Conservation (phyloP, 1,140 invertebrate genomes). For the Venturia canescens region DNA sequence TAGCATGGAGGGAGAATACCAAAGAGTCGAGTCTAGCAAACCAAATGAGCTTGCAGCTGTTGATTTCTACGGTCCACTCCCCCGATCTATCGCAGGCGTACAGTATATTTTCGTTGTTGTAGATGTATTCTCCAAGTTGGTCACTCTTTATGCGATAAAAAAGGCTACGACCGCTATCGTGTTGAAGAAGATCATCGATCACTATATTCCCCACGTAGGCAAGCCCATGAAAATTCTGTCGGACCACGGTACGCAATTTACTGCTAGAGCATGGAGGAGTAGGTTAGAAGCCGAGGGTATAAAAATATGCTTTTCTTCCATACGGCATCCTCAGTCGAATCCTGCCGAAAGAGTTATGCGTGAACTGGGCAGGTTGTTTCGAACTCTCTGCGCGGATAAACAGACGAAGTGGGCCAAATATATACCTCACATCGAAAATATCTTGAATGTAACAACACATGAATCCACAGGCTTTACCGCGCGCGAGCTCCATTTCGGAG, state of each 20-base stretch:
- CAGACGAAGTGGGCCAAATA: slow-evolving; percentile 39
- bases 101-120: slow-evolving; percentile 20
- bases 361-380: slow-evolving; percentile 25
- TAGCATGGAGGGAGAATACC: slow-evolving; percentile 34
- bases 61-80: slow-evolving; percentile 35
- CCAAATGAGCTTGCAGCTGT: slow-evolving; percentile 59
- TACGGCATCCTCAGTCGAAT: slow-evolving; percentile 39
- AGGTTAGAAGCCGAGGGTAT: neutral
- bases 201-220: neutral
- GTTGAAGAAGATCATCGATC: neutral
- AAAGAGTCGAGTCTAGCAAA: slow-evolving; percentile 44
- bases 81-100: neutral
- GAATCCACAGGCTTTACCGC: slow-evolving; percentile 29
- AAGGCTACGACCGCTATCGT: neutral
- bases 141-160: slow-evolving; percentile 5
- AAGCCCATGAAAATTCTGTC: neutral
- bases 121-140: slow-evolving; percentile 25
- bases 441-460: slow-evolving; percentile 42
- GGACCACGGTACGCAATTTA: neutral
- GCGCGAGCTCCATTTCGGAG: slow-evolving; percentile 46
- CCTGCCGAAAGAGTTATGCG: slow-evolving; percentile 21
- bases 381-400: neutral
- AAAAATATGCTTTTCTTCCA: neutral
- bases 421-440: slow-evolving; percentile 30
- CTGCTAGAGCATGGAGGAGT: neutral